Percentiles rank a stretch among this genome's conserved stretches.
These are phyloP conservation scores for Anthopleura xanthogrammica DNA, from an alignment of 92 coral and sea anemone genomes.

Conservation along the genomic window DNA sequence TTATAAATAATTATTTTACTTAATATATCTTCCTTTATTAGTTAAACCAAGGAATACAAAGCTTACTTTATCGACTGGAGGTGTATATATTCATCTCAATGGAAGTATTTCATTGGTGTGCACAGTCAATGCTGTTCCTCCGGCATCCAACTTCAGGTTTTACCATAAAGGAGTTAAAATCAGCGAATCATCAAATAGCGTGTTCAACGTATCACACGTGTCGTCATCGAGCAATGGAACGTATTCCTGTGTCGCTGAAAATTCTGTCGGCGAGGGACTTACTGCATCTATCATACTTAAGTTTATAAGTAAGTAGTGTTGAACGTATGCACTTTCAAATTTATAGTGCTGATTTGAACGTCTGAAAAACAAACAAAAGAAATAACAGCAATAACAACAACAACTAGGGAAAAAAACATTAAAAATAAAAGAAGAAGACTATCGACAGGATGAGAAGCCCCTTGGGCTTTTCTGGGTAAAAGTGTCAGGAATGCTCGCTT, in stretches of 20 bases:
- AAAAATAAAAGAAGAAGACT: no score
- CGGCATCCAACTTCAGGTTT: slow-evolving; percentile 44
- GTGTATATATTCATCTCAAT: slow-evolving; percentile 38
- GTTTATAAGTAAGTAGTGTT: slow-evolving; percentile 46
- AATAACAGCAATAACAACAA: no score
- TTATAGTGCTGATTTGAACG: no score
- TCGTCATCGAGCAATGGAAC: slow-evolving; percentile 56
- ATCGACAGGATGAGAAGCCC: no score
- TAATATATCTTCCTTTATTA: slow-evolving; percentile 8
- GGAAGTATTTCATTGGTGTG: slow-evolving; percentile 50
- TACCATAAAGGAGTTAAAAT: slow-evolving; percentile 44
- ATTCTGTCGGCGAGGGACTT: slow-evolving; percentile 64
- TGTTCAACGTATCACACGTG: slow-evolving; percentile 59
- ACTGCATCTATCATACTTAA: slow-evolving; percentile 34
- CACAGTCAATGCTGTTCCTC: slow-evolving; percentile 58
- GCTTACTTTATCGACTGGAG: slow-evolving; percentile 38
- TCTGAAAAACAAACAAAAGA: no score
- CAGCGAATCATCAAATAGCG: slow-evolving; percentile 38
- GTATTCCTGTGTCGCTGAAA: slow-evolving; percentile 77
- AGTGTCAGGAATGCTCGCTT: no score
- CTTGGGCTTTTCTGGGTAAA: no score
- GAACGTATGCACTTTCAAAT: no score
- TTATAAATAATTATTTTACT: neutral
- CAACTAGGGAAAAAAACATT: no score
- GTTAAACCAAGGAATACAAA: slow-evolving; percentile 65